These are phyloP conservation scores for Scomberomorus guttatus DNA, from an alignment of 2,797 vertebrate species.

Conservation along the genomic window DNA sequence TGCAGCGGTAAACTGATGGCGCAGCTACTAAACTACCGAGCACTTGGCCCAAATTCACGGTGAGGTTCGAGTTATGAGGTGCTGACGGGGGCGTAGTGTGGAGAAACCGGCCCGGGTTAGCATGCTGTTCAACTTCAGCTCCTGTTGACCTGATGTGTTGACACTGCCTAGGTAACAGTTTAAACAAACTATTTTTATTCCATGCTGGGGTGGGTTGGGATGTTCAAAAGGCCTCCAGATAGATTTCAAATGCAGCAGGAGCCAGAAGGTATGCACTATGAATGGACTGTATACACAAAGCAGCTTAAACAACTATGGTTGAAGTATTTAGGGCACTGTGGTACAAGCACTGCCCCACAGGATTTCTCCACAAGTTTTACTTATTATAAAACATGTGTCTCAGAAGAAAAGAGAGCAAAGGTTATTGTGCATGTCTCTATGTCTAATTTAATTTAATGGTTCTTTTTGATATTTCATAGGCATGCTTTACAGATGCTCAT, in stretches of 20 bases:
- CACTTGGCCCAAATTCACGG: constrained; percentile 56
- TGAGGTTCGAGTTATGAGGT: constrained; percentile 68
- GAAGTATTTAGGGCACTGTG: constrained; percentile 67
- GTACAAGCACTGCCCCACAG: constrained; percentile 12
- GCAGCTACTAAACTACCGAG: constrained; percentile 56
- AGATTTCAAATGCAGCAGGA: constrained; percentile 64
- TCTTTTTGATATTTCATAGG: not conserved
- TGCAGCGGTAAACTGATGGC: constrained; percentile 45
- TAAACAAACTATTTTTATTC: constrained; percentile 82
- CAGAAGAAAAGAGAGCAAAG: constrained; percentile 3
- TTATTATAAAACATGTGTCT: constrained; percentile 5
- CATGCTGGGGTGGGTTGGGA: constrained; percentile 57
- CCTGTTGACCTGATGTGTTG: constrained; percentile 83
- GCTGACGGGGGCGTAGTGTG: constrained; percentile 49
- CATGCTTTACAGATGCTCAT: not conserved
- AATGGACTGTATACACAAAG: constrained; percentile 62
- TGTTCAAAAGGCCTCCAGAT: constrained; percentile 64
- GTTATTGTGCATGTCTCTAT: constrained; percentile 16
- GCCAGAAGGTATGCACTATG: constrained; percentile 59
- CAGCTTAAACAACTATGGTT: constrained; percentile 40
- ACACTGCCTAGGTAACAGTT: constrained; percentile 82
- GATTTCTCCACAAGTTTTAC: not conserved
- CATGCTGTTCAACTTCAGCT: constrained; percentile 74
- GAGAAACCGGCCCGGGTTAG: constrained; percentile 42
- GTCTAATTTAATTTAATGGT: constrained; percentile 11